A percentile compares a stretch with the other conserved stretches of the same genome.
Evolutionary conservation across 2,888 invertebrate genomes (phyloP).

Genomic region (Tiphia femorata): DNA sequence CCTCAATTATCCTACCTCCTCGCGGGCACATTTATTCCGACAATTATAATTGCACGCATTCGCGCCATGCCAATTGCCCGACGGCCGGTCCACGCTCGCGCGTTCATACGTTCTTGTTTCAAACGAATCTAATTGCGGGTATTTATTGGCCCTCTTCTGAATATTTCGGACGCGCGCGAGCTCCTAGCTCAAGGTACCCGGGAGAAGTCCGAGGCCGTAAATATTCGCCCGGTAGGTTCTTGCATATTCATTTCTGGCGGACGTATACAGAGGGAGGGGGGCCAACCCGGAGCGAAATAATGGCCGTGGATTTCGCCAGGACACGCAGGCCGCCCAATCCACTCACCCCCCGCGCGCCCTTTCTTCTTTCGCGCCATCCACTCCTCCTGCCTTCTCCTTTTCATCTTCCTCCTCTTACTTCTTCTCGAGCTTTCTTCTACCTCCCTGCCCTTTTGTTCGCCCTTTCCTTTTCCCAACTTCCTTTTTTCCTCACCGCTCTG

Average conservation of each 20-base stretch:
- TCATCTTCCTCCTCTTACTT: conserved; percentile 2
- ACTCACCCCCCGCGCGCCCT: conserved; percentile 4
- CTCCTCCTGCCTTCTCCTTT: neutral
- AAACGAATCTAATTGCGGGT: too few species aligned
- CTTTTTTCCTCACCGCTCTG: too few species aligned
- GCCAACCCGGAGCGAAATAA: conserved; percentile 43
- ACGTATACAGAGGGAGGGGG: conserved; percentile 31
- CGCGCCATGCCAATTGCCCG: too few species aligned
- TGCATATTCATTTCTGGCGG: conserved; percentile 49
- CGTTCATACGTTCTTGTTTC: too few species aligned
- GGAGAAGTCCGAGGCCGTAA: conserved; percentile 33
- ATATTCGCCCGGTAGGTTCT: conserved; percentile 44
- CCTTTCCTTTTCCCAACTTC: conserved; percentile 1
- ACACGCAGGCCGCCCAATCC: conserved; percentile 41
- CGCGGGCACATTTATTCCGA: too few species aligned
- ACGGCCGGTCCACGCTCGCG: too few species aligned
- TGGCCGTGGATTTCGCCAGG: conserved; percentile 48
- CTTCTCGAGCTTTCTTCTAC: conserved; percentile 7
- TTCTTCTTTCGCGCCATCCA: conserved; percentile 4
- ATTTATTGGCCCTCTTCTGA: too few species aligned
- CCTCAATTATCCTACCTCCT: too few species aligned
- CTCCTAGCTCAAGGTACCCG: too few species aligned
- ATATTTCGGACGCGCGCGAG: neutral
- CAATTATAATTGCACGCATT: too few species aligned
- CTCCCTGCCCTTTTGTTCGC: neutral